phyloP scores from a whole-genome alignment of 2,113 vertebrate genomes.

The Grus americana region DNA sequence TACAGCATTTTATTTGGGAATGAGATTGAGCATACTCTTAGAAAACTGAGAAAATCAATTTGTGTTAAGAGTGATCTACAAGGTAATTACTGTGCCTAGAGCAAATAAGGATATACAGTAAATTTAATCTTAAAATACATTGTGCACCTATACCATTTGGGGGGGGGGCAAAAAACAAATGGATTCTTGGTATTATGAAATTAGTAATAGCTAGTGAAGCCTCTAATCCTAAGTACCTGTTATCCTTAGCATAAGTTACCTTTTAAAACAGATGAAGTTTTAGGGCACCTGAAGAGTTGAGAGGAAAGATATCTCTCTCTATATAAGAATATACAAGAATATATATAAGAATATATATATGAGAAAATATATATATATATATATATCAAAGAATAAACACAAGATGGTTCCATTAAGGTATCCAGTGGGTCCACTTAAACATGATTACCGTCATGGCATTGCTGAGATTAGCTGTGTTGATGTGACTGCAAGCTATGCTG shows the following conservation, averaged over 20 bases:
- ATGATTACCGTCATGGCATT: not conserved
- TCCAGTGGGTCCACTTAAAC: not conserved
- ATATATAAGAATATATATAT: too few relatives aligned
- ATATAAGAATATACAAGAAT: not conserved
- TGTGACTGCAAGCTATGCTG: not conserved
- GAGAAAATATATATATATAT: too few relatives aligned
- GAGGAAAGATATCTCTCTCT: not conserved
- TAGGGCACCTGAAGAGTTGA: not conserved
- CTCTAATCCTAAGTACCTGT: not conserved
- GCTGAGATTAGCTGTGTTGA: not conserved
- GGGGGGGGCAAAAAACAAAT: not conserved
- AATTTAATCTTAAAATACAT: not conserved
- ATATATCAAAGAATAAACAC: not conserved
- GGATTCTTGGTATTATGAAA: not conserved
- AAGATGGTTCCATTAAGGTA: not conserved
- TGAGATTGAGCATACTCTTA: not conserved
- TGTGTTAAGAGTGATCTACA: not conserved
- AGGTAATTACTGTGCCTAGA: slow-evolving; percentile 5
- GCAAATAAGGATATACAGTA: not conserved
- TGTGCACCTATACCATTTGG: not conserved
- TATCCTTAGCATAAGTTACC: not conserved
- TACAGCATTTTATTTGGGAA: slow-evolving; percentile 6
- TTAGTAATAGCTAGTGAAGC: not conserved
- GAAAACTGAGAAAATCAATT: slow-evolving; percentile 48
- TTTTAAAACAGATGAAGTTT: not conserved